These are phyloP conservation scores for Ricordea florida DNA, from an alignment of 92 coral and sea anemone species.

Conservation along the genomic window DNA sequence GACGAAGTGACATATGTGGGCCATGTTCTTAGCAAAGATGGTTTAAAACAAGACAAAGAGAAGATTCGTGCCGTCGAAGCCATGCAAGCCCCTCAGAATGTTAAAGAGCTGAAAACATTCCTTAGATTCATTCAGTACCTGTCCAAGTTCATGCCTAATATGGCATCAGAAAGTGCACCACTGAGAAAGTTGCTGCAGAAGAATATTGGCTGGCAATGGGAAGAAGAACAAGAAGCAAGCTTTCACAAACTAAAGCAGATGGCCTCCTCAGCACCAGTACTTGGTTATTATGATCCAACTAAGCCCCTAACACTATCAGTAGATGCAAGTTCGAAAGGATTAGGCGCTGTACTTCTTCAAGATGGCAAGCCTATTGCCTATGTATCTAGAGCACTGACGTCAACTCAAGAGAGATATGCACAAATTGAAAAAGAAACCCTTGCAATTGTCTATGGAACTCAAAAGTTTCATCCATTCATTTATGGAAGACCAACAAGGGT, in stretches of 20 bases:
- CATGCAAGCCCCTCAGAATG: conserved; percentile 45
- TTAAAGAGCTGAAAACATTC: conserved; percentile 57
- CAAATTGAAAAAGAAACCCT: conserved; percentile 44
- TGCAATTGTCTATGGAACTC: conserved; percentile 25
- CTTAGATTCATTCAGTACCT: conserved; percentile 60
- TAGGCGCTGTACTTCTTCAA: conserved; percentile 43
- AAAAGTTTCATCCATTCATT: conserved; percentile 19
- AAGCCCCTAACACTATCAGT: conserved; percentile 43
- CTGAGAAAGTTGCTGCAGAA: too few species aligned
- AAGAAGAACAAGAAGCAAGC: conserved; percentile 40
- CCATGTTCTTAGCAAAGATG: conserved; percentile 58
- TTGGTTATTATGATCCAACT: conserved; percentile 50
- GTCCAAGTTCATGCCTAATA: conserved; percentile 55
- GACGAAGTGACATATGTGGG: conserved; percentile 66
- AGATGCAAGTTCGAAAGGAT: conserved; percentile 21
- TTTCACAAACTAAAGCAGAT: conserved; percentile 41
- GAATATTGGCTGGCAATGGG: conserved; percentile 66
- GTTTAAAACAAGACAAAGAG: conserved; percentile 51
- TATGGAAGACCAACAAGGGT: too few species aligned
- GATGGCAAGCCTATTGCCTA: conserved; percentile 53
- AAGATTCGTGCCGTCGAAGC: conserved; percentile 58
- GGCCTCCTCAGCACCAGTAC: conserved; percentile 42
- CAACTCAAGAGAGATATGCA: conserved; percentile 22
- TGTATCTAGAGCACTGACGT: conserved; percentile 56
- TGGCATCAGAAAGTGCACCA: too few species aligned